Conservation (phyloP, 2,797 vertebrate genomes). For the Poecilia wingei region DNA sequence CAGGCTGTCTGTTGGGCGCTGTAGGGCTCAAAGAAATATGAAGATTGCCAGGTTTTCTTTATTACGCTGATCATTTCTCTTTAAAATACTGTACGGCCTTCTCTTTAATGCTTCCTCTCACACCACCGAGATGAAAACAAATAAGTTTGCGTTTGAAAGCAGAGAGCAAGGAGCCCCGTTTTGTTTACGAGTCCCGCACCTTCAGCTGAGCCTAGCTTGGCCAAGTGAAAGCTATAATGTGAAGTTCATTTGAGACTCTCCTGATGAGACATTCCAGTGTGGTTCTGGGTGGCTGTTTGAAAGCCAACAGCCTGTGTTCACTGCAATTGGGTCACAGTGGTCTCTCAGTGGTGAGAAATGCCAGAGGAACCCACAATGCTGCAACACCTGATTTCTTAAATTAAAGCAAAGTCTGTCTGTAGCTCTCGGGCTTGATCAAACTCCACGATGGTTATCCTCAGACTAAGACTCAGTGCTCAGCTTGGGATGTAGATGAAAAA, state of each 20-base stretch:
- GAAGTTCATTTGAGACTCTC: conserved; percentile 58
- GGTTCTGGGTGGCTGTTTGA: conserved; percentile 68
- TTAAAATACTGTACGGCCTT: neutral
- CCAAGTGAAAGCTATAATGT: conserved; percentile 57
- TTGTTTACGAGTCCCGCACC: conserved; percentile 44
- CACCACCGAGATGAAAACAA: neutral
- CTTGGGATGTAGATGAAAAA: conserved; percentile 38
- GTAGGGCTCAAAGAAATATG: conserved; percentile 24
- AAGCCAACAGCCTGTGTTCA: conserved; percentile 41
- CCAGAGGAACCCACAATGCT: conserved; percentile 64
- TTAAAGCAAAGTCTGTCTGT: conserved; percentile 51
- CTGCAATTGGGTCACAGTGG: conserved; percentile 50
- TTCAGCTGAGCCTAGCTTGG: conserved; percentile 39
- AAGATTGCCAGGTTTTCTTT: conserved; percentile 32
- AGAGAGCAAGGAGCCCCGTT: conserved; percentile 20
- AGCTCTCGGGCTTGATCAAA: conserved; percentile 69
- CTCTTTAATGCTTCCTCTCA: neutral
- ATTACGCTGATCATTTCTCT: neutral
- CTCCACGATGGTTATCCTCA: conserved; percentile 52
- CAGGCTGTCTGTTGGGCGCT: conserved; percentile 41
- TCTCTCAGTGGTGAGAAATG: conserved; percentile 69
- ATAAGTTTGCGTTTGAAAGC: conserved; percentile 31
- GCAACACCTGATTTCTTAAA: conserved; percentile 73
- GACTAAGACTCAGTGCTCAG: conserved; percentile 37
- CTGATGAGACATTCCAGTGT: conserved; percentile 76